Base-by-base conservation (phyloP, 2,113 vertebrate genomes). In the Dissostichus mawsoni region DNA sequence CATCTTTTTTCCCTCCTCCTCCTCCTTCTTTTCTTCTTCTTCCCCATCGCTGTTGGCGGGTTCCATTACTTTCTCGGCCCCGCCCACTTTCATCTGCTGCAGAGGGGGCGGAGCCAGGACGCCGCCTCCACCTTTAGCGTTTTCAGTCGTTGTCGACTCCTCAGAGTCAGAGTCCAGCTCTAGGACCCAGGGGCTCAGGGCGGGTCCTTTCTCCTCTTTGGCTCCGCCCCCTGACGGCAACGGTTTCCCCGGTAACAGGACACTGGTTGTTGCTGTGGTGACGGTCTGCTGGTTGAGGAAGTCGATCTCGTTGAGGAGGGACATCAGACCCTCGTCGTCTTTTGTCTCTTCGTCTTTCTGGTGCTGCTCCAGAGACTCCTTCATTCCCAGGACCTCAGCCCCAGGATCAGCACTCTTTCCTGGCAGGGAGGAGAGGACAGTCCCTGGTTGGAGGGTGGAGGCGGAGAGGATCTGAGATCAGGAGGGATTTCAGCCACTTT, bases 291-390 rank as follows among this genome's bases (percentile, higher is more conserved):
- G 97, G 83, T 97, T 98, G 66, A 98, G 96, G 78, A 97, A 97
- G 56, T 94, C 94, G 1, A 98, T 96, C 80, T 98, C 97, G 64
- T 96, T 95, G 23, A 99, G 96, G 68, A 98, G 94, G 0, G 97
- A 97, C 1, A 95, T 95, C 74, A 97, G 93, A 1, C 89, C 96
- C 86, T 96, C 95, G 33, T 93, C 65, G 8, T 90, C 0, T 44
- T 25, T 14, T 47, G 18, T 7, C 11, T n/a, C 51, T 1, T 90
- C 36, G 5, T 41, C 36, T 41, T 41, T 41, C 36, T 41, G 36
- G 7, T 29, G 83, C 53, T 82, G 25, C 11, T 58, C 86, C 65
- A 85, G 77, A 85, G 93, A 83, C 29, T 75, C 3, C 0, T 1
- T 70, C 45, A 47, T 84, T 64, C 76, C 85, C 64, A 76, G 76